Evolutionary conservation across 2,797 vertebrate species (phyloP), one percentile per base, ranked within the genome.

Genomic region (Selene dorsalis): DNA sequence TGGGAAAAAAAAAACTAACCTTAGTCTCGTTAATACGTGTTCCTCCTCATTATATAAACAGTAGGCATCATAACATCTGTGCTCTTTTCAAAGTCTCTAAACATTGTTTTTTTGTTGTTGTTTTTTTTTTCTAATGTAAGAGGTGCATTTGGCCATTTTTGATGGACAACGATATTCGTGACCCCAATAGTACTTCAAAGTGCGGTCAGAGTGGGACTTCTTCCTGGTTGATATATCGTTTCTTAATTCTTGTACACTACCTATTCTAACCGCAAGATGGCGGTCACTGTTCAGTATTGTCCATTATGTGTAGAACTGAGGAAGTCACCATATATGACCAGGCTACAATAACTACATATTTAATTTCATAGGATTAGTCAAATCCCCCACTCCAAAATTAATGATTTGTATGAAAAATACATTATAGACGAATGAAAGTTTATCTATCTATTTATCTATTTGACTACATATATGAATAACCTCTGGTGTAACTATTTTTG

Each of bases 261-360:
- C 0, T 63, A 12, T 9, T 57, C 79, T 58, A 4, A 47, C 89
- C 91, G 58, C 85, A 77, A 72, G 88, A 73, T 87, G 89, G 82
- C 69, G 28, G 32, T 55, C 20, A 45, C 7, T 20, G 59, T 14
- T 58, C 4, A 69, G 18, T 9, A 22, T 12, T 45, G 32, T 35
- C 30, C 8, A n/a, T 20, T 18, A 13, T 11, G 35, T 57, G 3
- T 17, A 30, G 11, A 5, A 3, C 2, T 4, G 20, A 1, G 8
- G 16, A n/a, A 3, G 17, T 55, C 14, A 30, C 4, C 3, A 58
- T 10, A 14, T 3, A 20, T 16, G 39, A 48, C 48, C 7, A 18
- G n/a, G 16, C 17, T 4, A 62, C 12, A 50, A 20, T 18, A 24
- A 32, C 47, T 22, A 32, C 6, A 69, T 30, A 20, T 18, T 1